Percentiles rank a stretch among this genome's conserved stretches.
These are phyloP conservation scores for Ophraella communa DNA, from an alignment of 2,888 invertebrate genomes.

Conservation along the genomic window DNA sequence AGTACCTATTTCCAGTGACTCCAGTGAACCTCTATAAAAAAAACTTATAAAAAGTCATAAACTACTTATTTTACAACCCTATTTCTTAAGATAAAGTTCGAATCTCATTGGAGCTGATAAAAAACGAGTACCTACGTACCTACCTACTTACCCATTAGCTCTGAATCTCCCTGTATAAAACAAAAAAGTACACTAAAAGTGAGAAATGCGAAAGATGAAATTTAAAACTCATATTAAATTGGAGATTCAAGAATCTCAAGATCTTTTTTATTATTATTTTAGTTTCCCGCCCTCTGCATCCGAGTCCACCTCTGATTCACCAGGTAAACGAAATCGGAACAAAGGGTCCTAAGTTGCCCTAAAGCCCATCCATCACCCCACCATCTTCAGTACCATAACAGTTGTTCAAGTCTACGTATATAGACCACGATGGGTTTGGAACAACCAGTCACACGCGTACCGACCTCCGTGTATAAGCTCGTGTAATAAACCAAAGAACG, in stretches of 20 bases:
- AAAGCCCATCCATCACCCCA: constrained; percentile 37
- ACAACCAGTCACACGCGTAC: constrained; percentile 28
- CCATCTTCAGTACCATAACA: constrained; percentile 39
- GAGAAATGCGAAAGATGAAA: too few relatives aligned
- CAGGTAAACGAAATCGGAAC: constrained; percentile 38
- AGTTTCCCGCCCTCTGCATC: constrained; percentile 1
- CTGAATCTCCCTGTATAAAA: too few relatives aligned
- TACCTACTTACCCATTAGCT: too few relatives aligned
- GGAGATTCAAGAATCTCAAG: background rate
- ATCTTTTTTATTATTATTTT: background rate
- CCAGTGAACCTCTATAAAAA: too few relatives aligned
- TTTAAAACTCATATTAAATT: background rate
- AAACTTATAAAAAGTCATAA: too few relatives aligned
- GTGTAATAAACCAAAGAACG: background rate
- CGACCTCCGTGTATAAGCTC: constrained; percentile 6
- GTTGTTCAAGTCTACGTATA: constrained; percentile 40
- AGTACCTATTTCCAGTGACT: too few relatives aligned
- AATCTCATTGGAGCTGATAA: too few relatives aligned
- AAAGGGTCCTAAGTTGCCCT: constrained; percentile 40
- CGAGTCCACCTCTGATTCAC: constrained; percentile 34
- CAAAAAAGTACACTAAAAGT: too few relatives aligned
- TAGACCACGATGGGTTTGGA: constrained; percentile 39
- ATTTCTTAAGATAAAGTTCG: too few relatives aligned
- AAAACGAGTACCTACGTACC: too few relatives aligned
- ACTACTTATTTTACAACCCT: too few relatives aligned